phyloP scores from a whole-genome alignment of 2,888 invertebrate genomes.

The Drosophila peninsularis region DNA sequence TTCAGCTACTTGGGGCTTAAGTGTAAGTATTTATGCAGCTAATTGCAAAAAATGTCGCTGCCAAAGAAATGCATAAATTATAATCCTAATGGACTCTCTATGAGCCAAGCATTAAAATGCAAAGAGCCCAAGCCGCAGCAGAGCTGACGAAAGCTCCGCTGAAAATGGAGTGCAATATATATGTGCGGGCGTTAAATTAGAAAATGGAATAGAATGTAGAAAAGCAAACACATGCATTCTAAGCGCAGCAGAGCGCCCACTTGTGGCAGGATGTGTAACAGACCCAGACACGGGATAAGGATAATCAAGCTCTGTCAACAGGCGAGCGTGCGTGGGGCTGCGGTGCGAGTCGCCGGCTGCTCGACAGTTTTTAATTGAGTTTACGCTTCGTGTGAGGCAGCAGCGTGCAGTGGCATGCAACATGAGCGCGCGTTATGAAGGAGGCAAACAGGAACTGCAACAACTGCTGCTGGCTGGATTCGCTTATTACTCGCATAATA shows the following conservation, averaged over 20 bases:
- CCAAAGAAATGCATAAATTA: constrained; percentile 13
- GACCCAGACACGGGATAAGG: constrained; percentile 45
- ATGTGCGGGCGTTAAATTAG: constrained; percentile 20
- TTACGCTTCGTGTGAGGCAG: constrained; percentile 67
- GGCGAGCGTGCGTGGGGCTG: not conserved
- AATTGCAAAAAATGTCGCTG: constrained; percentile 11
- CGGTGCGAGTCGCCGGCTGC: constrained; percentile 33
- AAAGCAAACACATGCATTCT: constrained; percentile 48
- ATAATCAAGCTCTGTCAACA: constrained; percentile 72
- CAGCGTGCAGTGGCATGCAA: constrained; percentile 35
- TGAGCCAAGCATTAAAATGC: constrained; percentile 4
- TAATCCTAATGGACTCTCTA: constrained; percentile 28
- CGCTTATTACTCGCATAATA: constrained; percentile 33
- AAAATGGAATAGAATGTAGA: constrained; percentile 18
- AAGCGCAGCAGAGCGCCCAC: constrained; percentile 13
- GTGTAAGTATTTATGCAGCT: constrained; percentile 12
- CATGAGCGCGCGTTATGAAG: constrained; percentile 60
- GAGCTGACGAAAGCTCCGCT: constrained; percentile 5
- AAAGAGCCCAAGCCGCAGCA: constrained; percentile 4
- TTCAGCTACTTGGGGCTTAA: not conserved
- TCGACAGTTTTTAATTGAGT: constrained; percentile 79
- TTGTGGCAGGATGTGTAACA: constrained; percentile 50
- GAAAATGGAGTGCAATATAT: constrained; percentile 6
- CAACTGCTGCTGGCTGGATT: constrained; percentile 21
- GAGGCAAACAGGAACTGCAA: constrained; percentile 24